Conservation (phyloP, 2,888 invertebrate species). For the Sesamia inferens region DNA sequence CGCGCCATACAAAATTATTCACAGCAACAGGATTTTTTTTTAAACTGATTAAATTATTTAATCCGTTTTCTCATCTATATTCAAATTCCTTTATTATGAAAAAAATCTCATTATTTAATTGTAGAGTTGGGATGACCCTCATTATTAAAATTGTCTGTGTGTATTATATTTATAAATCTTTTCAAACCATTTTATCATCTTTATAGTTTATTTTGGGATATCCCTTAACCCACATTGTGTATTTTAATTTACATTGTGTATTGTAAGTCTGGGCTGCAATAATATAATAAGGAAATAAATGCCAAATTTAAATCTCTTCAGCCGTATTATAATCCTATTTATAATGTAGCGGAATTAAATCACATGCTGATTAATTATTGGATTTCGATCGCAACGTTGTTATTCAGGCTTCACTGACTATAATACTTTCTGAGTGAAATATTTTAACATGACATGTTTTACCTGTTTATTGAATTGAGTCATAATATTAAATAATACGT, state of each 20-base stretch:
- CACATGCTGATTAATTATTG: slow-evolving; percentile 14
- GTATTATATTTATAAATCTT: background rate
- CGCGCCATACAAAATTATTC: too few relatives aligned
- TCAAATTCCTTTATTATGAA: background rate
- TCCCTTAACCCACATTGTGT: background rate
- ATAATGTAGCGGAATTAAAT: slow-evolving; percentile 10
- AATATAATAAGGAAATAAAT: background rate
- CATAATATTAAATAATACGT: slow-evolving; percentile 12
- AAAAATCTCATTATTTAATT: background rate
- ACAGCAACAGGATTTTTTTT: too few relatives aligned
- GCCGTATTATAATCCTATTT: background rate
- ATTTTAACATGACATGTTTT: slow-evolving; percentile 17
- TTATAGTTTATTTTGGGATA: background rate
- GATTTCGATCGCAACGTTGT: slow-evolving; percentile 16
- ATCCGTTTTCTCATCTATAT: background rate
- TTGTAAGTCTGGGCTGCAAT: background rate
- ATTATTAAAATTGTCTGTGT: background rate
- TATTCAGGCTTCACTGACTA: background rate
- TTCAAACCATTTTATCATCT: background rate
- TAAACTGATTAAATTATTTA: slow-evolving; percentile 1
- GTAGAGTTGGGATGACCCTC: background rate
- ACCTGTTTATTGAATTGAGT: slow-evolving; percentile 6
- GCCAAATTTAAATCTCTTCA: background rate
- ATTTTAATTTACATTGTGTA: background rate
- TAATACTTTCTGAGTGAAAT: slow-evolving; percentile 12